phyloP scores from a whole-genome alignment of 2,888 invertebrate species.

The Lepidonotus clava region DNA sequence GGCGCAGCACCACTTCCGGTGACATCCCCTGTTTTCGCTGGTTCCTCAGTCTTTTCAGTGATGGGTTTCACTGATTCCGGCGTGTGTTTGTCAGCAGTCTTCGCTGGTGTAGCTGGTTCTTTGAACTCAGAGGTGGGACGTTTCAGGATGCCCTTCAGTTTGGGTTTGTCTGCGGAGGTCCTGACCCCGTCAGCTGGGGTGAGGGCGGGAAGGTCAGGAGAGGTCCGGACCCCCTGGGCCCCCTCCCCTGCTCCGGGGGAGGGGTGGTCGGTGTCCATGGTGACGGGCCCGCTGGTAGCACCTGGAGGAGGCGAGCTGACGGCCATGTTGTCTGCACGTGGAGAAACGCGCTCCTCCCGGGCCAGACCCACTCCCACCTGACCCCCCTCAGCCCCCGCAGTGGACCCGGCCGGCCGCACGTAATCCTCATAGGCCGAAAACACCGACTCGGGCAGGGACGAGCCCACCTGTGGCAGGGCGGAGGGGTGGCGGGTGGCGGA shows the following conservation, averaged over 20 bases:
- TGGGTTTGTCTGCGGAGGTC: neutral
- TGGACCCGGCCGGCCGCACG: neutral
- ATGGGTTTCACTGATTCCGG: too few species aligned
- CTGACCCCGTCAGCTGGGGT: too few species aligned
- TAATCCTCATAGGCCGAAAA: slow-evolving; percentile 20
- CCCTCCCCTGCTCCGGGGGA: neutral
- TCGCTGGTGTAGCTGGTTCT: too few species aligned
- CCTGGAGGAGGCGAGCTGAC: neutral
- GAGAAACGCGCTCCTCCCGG: neutral
- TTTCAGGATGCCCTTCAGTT: slow-evolving; percentile 10
- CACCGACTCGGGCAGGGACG: neutral
- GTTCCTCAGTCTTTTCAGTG: too few species aligned
- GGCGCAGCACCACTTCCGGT: too few species aligned
- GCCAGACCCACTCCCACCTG: neutral
- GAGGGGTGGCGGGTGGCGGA: neutral
- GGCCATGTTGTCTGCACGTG: neutral
- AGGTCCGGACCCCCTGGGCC: neutral
- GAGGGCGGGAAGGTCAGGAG: neutral
- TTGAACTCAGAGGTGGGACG: neutral
- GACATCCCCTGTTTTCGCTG: too few species aligned
- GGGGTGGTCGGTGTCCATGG: neutral
- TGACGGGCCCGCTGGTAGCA: neutral
- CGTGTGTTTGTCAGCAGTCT: too few species aligned
- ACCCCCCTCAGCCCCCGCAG: neutral
- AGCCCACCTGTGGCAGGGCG: neutral